Evolutionary conservation across 2,113 vertebrate genomes (phyloP), one percentile per base, ranked within the genome.

Genomic region (Gobiocypris rarus): DNA sequence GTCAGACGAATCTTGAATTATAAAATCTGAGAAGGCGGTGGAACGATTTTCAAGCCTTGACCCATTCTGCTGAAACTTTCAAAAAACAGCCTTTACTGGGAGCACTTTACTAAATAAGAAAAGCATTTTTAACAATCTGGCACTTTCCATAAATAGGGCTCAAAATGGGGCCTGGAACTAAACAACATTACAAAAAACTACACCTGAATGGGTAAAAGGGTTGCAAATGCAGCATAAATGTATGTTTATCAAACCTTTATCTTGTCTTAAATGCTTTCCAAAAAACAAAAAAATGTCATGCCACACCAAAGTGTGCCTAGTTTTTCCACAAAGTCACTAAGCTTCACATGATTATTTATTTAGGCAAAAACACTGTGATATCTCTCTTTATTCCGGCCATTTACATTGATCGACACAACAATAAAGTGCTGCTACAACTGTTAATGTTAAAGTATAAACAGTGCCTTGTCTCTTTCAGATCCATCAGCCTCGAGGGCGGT

Each of bases 1-100:
- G 52, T 56, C 28, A 31, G 63, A 86, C 63, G 79, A 38, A 71
- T 4, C 43, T 65, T 84, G 82, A 74, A 84, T 84, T 56, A 80
- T 73, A 84, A 83, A 34, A 43, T 79, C n/a, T 45, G 31, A 56
- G 74, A 78, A 84, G 75, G 79, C 19, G 1, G 3, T 41, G 22
- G 75, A 15, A 54, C 24, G 7, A 8, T 26, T 75, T 52, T 31
- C 10, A 38, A 41, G 38, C 48, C 41, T 41, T 84, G 54, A 41
- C 38, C 38, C 74, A 63, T 67, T 69, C 43, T 45, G 6, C 0
- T 24, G 11, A 8, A 11, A 15, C 41, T 45, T 24, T 14, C 5
- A 71, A 24, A 22, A 22, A 24, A 6, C 22, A 45, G 3, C 24
- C 14, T 52, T 52, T 75, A 52, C 2, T 69, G 34, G 19, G 31